Evolutionary conservation across 2,113 vertebrate species (phyloP), one percentile per base, ranked within the genome.

Genomic region (Todiramphus chloris): DNA sequence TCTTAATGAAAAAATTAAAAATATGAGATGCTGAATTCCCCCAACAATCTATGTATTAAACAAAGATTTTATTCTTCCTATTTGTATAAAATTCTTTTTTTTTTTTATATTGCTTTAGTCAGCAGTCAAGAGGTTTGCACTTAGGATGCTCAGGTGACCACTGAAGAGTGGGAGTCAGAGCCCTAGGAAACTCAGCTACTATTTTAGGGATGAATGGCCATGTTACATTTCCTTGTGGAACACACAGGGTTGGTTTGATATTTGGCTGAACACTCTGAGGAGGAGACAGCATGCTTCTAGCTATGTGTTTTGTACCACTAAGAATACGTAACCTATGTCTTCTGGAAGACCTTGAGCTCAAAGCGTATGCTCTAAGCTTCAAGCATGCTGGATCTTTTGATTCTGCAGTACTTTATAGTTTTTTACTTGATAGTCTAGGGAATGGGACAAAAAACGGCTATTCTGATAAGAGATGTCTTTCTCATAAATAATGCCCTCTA

Each of bases 171-270:
- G 17, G 18, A 72, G 30, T 43, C 23, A 50, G 33, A 91, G 11
- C 6, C 31, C 18, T 35, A 64, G 46, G 23, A 93, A 72, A 81
- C 5, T 6, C 44, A 11, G 7, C 9, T 64, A 39, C 33, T 64
- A 3, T 44, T 88, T 37, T 28, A 19, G 16, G 30, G 46, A 62
- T 64, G 24, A 74, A 77, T 10, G 12, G 25, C 7, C 35, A 16
- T 20, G 11, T 30, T 48, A 31, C 39, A 39, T 17, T 59, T 95
- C 20, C 43, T 43, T 0, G 0, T 44, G 18, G 41, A 82, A 41
- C 7, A 35, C 0, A 0, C 0, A 11, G 25, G 3, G 8, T 31
- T 68, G 68, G 15, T 48, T 15, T 66, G 51, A 4, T 58, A 48
- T 37, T 62, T 77, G 64, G 10, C 37, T 76, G 33, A 85, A 77